phyloP scores from a whole-genome alignment of 1,140 invertebrate species.

The Arion vulgaris region DNA sequence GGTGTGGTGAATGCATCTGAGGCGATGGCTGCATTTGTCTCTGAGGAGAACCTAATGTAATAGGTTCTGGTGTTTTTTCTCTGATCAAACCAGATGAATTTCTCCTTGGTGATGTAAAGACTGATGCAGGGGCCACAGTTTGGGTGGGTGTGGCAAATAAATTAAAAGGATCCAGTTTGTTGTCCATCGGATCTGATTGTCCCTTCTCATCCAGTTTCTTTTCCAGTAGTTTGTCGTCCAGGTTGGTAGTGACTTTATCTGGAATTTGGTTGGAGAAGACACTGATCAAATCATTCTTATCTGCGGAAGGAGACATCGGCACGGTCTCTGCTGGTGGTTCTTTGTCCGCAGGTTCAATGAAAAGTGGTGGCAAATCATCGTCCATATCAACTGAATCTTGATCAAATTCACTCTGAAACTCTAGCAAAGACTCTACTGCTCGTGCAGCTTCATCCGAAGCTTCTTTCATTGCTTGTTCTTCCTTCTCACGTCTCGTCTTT shows the following conservation, averaged over 20 bases:
- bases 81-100: constrained; percentile 14
- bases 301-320: constrained; percentile 10
- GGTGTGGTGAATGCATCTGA: constrained; percentile 28
- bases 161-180: constrained; percentile 13
- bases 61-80: constrained; percentile 31
- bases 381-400: constrained; percentile 3
- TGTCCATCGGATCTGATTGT: background rate
- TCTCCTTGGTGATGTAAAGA: constrained; percentile 26
- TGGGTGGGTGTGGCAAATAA: constrained; percentile 14
- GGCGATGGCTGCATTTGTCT: constrained; percentile 7
- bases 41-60: constrained; percentile 1
- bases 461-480: constrained; percentile 40
- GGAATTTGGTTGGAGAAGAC: constrained; percentile 22
- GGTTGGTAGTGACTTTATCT: constrained; percentile 25
- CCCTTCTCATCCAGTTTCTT: constrained; percentile 2
- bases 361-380: constrained; percentile 31
- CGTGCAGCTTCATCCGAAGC: constrained; percentile 55
- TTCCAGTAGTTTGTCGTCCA: constrained; percentile 31
- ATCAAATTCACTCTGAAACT: constrained; percentile 28
- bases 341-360: constrained; percentile 23
- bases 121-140: constrained; percentile 6
- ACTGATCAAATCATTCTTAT: background rate
- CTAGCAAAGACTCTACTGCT: constrained; percentile 51
- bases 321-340: constrained; percentile 15
- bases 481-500: constrained; percentile 43